These are phyloP conservation scores for Drosophila tsacasi DNA, from an alignment of 1,140 invertebrate species.

Conservation along the genomic window DNA sequence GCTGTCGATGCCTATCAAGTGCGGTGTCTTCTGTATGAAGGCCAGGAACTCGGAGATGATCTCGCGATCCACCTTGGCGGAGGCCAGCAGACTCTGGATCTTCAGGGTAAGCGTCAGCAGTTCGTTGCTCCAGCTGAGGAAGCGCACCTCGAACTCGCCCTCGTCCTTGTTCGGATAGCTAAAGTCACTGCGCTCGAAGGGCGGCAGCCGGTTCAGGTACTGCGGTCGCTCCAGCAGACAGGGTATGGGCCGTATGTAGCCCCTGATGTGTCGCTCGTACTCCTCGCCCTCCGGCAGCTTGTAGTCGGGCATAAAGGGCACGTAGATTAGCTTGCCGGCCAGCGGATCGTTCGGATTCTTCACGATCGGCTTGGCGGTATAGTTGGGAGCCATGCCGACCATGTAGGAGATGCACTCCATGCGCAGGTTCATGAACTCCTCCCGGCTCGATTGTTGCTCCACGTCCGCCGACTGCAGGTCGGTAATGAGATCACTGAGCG, in stretches of 20 bases:
- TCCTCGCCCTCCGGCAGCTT: conserved; percentile 68
- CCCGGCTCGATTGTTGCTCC: conserved; percentile 68
- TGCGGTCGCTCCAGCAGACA: conserved; percentile 78
- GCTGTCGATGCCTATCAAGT: conserved; percentile 80
- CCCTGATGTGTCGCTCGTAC: conserved; percentile 70
- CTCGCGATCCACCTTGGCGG: conserved; percentile 72
- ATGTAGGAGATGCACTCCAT: conserved; percentile 81
- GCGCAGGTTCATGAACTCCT: conserved; percentile 75
- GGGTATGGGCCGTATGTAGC: conserved; percentile 75
- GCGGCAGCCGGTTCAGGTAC: conserved; percentile 77
- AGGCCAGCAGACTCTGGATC: conserved; percentile 77
- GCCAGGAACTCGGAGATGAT: conserved; percentile 80
- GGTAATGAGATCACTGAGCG: conserved; percentile 76
- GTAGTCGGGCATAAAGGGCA: conserved; percentile 81
- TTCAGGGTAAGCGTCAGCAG: conserved; percentile 75
- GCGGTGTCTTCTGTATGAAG: conserved; percentile 79
- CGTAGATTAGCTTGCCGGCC: conserved; percentile 63
- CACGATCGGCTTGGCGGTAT: conserved; percentile 55
- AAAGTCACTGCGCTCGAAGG: conserved; percentile 75
- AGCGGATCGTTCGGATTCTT: conserved; percentile 43
- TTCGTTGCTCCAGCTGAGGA: conserved; percentile 79
- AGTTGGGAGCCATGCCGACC: conserved; percentile 73
- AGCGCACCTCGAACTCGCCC: conserved; percentile 76
- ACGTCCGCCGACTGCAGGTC: conserved; percentile 78
- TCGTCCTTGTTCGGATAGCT: conserved; percentile 82